Evolutionary conservation across 53 echinoderm and acorn worm species (phyloP), one percentile per base, ranked within the genome.

Genomic region (Patiria pectinifera): DNA sequence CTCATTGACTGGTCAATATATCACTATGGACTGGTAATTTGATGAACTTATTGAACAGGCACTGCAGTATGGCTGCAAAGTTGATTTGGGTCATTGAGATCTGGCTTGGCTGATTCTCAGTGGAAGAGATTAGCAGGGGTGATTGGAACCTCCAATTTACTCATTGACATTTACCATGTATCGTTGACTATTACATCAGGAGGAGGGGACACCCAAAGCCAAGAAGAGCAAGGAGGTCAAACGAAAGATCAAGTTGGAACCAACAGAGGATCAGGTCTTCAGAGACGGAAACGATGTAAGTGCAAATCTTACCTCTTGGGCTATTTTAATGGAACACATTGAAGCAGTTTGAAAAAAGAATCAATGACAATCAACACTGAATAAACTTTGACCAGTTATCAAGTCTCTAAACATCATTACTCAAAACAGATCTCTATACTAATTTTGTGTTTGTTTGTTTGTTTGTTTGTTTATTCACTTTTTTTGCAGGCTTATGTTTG

Each of bases 401-500:
- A n/a, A 5, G 53, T 5, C 53, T 53, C 66, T 15, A 14, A 66
- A 66, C 66, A 4, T 66, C 66, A 66, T 16, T 66, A 7, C 15
- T 11, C 66, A 14, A 66, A 66, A 18, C 66, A 16, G 1, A 18
- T 66, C 15, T 18, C 19, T 66, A 16, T 23, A 10, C 24, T n/a
- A n/a, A 74, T 22, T 23, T 9, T 74, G n/a, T 35, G 35, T 35
- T 35, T 35, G 35, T 35, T 35, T 21, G 14, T n/a, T n/a, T n/a
- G n/a, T 10, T 21, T 46, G 69, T 22, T 58, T n/a, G 3, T n/a
- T n/a, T n/a, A n/a, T 62, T 35, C 87, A n/a, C n/a, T 69, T 87
- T 76, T 2, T 4, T 63, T 79, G 4, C 93, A 99, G 99, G 99
- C 99, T n/a, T 99, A 96, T 89, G 99, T 99, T 12, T 99, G 99